phyloP scores from a whole-genome alignment of 2,888 invertebrate species.

The Limnephilus lunatus region DNA sequence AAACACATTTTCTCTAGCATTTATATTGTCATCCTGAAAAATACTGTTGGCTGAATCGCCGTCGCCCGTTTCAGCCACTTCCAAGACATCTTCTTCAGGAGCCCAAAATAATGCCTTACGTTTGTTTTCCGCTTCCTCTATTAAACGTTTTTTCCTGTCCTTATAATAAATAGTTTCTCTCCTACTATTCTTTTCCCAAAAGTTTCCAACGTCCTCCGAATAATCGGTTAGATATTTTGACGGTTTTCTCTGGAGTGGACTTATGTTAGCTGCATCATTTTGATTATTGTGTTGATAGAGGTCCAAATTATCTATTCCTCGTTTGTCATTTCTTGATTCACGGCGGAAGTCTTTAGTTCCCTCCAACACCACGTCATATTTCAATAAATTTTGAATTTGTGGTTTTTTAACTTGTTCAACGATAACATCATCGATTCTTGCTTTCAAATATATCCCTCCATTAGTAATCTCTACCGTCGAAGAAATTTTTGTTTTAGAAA shows the following conservation, averaged over 20 bases:
- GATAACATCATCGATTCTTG: slow-evolving; percentile 77
- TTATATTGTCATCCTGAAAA: background rate
- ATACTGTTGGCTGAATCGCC: background rate
- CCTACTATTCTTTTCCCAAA: slow-evolving; percentile 82
- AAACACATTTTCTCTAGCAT: background rate
- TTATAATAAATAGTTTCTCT: slow-evolving; percentile 81
- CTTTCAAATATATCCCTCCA: slow-evolving; percentile 75
- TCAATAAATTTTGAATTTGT: slow-evolving; percentile 46
- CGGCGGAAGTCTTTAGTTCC: slow-evolving; percentile 28
- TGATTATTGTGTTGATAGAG: slow-evolving; percentile 31
- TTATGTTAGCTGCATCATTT: background rate
- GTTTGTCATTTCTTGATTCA: background rate
- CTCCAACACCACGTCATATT: slow-evolving; percentile 63
- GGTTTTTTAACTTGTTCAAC: slow-evolving; percentile 77
- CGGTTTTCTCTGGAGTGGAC: slow-evolving; percentile 32
- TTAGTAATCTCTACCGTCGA: slow-evolving; percentile 76
- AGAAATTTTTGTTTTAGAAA: slow-evolving; percentile 77
- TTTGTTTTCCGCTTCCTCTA: slow-evolving; percentile 72
- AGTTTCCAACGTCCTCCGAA: slow-evolving; percentile 74
- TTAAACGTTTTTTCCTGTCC: slow-evolving; percentile 76
- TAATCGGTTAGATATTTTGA: slow-evolving; percentile 8
- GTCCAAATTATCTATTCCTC: background rate
- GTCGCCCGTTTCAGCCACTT: background rate
- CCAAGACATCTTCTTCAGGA: slow-evolving; percentile 69
- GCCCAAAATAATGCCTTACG: slow-evolving; percentile 73